Base-by-base conservation (phyloP, 2,888 invertebrate genomes). In the Caenorhabditis sp. region DNA sequence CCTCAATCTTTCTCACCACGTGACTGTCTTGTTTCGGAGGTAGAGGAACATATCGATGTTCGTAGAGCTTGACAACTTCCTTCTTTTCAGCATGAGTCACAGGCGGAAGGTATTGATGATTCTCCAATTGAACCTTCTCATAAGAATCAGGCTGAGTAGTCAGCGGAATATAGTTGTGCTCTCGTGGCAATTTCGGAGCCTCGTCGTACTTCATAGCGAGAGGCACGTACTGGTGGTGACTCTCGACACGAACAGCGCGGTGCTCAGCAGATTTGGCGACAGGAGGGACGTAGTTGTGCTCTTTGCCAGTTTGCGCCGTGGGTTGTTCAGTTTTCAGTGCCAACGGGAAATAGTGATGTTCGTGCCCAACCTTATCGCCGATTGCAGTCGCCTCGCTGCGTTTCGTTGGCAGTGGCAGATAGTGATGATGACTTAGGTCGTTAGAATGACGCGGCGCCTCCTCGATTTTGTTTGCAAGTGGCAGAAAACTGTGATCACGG, bases 81-180 rank as follows among this genome's bases (percentile, higher is more conserved):
- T 70, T 70, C 26, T 53, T 45, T 9, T 72, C 63, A 11, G 24
- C 20, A 26, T 72, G 62, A 50, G 11, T 48, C 30, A 62, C 50
- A 15, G 76, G 65, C 26, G 75, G 75, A n/a, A 71, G 24, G 32
- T 71, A 76, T 26, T 65, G 61, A 46, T 76, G 76, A 32, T 70
- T 56, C 22, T 52, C 53, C 61, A 70, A 46, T 30, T 58, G 46
- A 30, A 56, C 43, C 15, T 62, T 68, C 15, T 56, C 41, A 24
- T 48, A 9, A 0, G 56, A 37, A 6, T 73, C 59, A n/a, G 45
- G 13, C n/a, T 58, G 59, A 27, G 20, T 27, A 55, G 58, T 22
- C 7, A 73, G 39, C 32, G 73, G 75, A 68, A 75, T 75, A 62
- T 68, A 75, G 55, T 63, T 68, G 48, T 75, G 75, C 11, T 75